Base-by-base conservation (phyloP, 2,888 invertebrate species). In the Steinernema carpocapsae region DNA sequence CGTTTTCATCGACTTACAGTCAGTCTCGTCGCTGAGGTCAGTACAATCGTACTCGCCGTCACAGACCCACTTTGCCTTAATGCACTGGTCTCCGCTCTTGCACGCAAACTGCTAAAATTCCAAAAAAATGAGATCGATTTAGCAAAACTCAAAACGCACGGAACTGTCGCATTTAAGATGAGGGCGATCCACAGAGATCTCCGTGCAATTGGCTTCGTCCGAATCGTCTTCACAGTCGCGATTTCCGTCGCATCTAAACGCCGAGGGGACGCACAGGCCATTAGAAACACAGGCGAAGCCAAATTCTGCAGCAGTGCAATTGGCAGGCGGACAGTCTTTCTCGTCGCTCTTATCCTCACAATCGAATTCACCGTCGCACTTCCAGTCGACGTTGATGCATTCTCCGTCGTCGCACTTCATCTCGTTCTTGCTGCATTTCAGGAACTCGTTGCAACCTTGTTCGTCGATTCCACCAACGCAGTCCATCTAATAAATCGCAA, bases 301-400 rank as follows among this genome's bases (percentile, higher is more conserved):
- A 14, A 7, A 4, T 3, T 48, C 6, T 14, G 3, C 48, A 3
- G 10, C 37, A 37, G 37, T 6, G 37, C 37, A 37, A 3, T 6
- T 10, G 37, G 37, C 10, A 37, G 52, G 24, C 1, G 24, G 52
- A 37, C 64, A 64, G 17, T 32, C 17, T 32, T 29, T n/a, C 17
- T 64, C 64, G 32, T 64, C 64, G 32, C 64, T 32, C 2, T 12
- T 92, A 89, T 95, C 94, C 0, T 91, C 88, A 85, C 95, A 95
- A 83, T 95, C 94, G 26, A 91, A 88, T 71, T 92, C 91, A 0
- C 94, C 94, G 79, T 94, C 92, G 88, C 95, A 95, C 83, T 92
- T 92, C 79, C 94, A 89, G 80, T 93, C 92, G 0, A 93, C 93
- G 64, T 86, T 86, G 75, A 89, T 88, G 76, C 88, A 88, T 6